phyloP scores from a whole-genome alignment of 1,140 invertebrate species.

The Mycetomoellerius zeteki region DNA sequence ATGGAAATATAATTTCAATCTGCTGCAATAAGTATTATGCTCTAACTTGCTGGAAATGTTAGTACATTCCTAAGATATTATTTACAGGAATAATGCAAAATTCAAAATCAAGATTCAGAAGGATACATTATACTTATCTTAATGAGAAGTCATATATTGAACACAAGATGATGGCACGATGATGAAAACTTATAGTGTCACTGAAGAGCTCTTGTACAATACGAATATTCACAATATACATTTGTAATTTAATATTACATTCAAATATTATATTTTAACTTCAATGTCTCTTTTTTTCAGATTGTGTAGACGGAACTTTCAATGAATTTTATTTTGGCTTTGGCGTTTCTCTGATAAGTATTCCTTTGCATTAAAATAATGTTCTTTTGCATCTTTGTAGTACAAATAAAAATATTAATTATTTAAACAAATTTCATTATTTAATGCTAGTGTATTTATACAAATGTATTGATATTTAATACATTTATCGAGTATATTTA shows the following conservation, averaged over 20 bases:
- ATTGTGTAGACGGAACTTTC: not conserved
- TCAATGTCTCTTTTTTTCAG: not conserved
- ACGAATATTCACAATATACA: not conserved
- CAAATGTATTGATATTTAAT: not conserved
- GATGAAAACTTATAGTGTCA: not conserved
- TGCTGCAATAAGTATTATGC: not conserved
- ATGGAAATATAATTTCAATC: not conserved
- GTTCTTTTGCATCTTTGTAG: not conserved
- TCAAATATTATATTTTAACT: too few relatives aligned
- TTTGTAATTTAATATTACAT: not conserved
- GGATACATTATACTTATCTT: not conserved
- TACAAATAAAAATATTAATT: not conserved
- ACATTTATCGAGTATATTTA: not conserved
- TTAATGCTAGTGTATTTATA: not conserved
- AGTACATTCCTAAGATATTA: not conserved
- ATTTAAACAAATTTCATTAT: not conserved
- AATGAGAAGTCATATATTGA: not conserved
- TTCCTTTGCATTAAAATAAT: not conserved
- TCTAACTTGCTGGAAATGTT: not conserved
- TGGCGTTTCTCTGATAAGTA: not conserved
- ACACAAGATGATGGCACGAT: not conserved
- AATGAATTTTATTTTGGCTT: not conserved
- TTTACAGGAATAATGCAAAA: not conserved
- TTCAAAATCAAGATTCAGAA: not conserved
- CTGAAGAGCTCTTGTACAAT: not conserved